A percentile compares a stretch with the other conserved stretches of the same genome.
Evolutionary conservation across 1,140 invertebrate genomes (phyloP).

Genomic region (Macrostomum lignano): DNA sequence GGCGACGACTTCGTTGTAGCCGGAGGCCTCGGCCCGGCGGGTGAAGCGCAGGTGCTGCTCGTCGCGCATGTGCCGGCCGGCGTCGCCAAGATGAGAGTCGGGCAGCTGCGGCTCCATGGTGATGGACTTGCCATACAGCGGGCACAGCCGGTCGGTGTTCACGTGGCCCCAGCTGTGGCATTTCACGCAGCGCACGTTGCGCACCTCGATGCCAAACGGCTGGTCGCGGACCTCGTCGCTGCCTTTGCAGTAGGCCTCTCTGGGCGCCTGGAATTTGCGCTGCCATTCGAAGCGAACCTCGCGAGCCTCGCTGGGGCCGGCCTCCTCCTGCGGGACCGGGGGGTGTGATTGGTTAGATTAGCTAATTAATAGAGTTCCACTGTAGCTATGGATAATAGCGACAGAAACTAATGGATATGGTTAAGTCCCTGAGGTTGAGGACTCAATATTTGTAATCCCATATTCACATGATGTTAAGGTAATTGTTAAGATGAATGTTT

Average conservation of each 20-base stretch:
- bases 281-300: conserved; percentile 99
- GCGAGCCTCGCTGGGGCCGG: too few species aligned
- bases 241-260: conserved; percentile 53
- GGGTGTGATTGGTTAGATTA: too few species aligned
- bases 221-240: conserved; percentile 85
- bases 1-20: conserved; percentile 1
- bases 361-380: too few species aligned
- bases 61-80: neutral
- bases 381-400: too few species aligned
- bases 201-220: conserved; percentile 77
- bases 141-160: conserved; percentile 87
- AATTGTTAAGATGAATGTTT: too few species aligned
- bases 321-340: too few species aligned
- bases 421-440: too few species aligned
- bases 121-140: conserved; percentile 38
- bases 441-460: too few species aligned
- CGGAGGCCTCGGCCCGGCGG: neutral
- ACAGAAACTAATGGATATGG: too few species aligned
- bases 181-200: conserved; percentile 88
- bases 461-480: too few species aligned
- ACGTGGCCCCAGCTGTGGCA: conserved; percentile 98
- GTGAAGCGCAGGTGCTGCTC: conserved; percentile 1
- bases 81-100: neutral
- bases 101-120: conserved; percentile 15
- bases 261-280: conserved; percentile 81